Conservation (phyloP, 1,140 invertebrate genomes). For the Phthorimaea operculella region DNA sequence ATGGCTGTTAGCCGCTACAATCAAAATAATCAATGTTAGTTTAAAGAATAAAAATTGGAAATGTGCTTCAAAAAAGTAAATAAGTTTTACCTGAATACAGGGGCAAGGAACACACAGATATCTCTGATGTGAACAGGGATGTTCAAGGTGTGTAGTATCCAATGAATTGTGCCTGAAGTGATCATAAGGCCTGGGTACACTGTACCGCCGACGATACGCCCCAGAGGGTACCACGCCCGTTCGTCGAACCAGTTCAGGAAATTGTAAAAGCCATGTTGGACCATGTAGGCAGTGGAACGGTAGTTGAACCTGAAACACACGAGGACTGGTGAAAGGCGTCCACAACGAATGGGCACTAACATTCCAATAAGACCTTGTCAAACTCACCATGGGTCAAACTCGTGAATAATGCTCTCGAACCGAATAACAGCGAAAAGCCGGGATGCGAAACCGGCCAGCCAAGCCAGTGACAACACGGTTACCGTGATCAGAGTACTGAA, state of each 20-base stretch:
- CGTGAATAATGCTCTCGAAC: slow-evolving; percentile 99
- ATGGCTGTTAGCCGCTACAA: slow-evolving; percentile 97
- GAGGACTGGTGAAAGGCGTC: slow-evolving; percentile 7
- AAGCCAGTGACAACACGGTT: slow-evolving; percentile 91
- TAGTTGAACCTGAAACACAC: slow-evolving; percentile 93
- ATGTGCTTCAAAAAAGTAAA: background rate
- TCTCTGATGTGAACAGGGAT: slow-evolving; percentile 99
- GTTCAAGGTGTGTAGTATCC: slow-evolving; percentile 90
- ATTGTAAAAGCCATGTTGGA: slow-evolving; percentile 99
- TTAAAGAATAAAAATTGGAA: background rate
- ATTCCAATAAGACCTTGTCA: background rate
- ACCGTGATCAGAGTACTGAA: slow-evolving; percentile 88
- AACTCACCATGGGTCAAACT: slow-evolving; percentile 98
- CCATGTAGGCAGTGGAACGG: slow-evolving; percentile 98
- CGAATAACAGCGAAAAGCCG: slow-evolving; percentile 98
- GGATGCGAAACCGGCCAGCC: slow-evolving; percentile 97
- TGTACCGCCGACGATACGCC: slow-evolving; percentile 94
- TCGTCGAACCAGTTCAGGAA: slow-evolving; percentile 99
- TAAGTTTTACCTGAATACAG: slow-evolving; percentile 87
- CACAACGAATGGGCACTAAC: background rate
- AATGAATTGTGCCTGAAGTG: slow-evolving; percentile 97
- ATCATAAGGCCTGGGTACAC: slow-evolving; percentile 99
- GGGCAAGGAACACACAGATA: slow-evolving; percentile 99
- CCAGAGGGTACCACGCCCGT: slow-evolving; percentile 98
- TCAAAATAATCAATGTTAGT: slow-evolving; percentile 11